Conservation (phyloP, 2,113 vertebrate species). For the Merops nubicus region DNA sequence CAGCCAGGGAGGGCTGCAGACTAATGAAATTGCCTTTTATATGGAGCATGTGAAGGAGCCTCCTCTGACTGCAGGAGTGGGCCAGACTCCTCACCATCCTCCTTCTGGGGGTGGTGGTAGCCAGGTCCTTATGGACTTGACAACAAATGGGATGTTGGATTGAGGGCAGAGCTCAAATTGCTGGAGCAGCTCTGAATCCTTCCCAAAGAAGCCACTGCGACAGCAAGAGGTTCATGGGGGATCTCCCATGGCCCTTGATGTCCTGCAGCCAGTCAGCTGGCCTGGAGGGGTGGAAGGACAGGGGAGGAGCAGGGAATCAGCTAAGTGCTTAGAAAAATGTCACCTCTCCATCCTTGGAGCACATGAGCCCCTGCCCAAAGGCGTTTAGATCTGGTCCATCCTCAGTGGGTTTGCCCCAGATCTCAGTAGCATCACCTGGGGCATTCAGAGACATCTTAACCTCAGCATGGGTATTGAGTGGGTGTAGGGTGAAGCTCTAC, state of each 20-base stretch:
- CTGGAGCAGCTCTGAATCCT: background rate
- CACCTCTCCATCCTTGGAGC: background rate
- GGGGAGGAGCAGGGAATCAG: background rate
- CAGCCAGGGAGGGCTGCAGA: conserved; percentile 35
- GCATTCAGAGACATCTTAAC: background rate
- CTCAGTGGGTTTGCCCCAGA: background rate
- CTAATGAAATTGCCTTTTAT: conserved; percentile 9
- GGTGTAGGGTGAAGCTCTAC: background rate
- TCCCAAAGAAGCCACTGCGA: background rate
- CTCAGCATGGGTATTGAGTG: background rate
- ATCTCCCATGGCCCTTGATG: background rate
- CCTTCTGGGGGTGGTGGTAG: conserved; percentile 6
- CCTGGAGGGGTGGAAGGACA: background rate
- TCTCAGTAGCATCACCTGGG: background rate
- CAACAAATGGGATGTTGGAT: background rate
- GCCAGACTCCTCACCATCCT: background rate
- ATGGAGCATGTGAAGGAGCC: background rate
- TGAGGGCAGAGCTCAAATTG: background rate
- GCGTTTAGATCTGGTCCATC: background rate
- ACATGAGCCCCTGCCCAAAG: background rate
- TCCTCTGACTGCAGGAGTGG: background rate
- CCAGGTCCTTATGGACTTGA: background rate
- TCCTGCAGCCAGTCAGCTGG: background rate
- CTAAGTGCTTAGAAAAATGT: background rate
- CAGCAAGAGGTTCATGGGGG: background rate